Percentiles rank a stretch among this genome's conserved stretches.
Conservation (phyloP, 23 tunicate genomes). For the Halocynthia roretzi region DNA sequence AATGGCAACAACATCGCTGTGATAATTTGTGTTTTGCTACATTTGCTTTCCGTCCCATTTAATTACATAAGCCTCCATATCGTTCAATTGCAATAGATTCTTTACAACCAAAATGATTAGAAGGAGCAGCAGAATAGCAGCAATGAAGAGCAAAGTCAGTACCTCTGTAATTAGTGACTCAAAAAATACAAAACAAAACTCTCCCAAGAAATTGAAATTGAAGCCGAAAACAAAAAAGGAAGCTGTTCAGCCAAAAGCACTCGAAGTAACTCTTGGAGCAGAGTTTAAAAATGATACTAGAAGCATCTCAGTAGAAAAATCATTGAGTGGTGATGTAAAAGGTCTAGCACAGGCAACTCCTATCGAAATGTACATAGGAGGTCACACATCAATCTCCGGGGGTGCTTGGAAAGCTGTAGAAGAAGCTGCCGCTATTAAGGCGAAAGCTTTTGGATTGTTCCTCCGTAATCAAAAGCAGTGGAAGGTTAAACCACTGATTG, state of each 20-base stretch:
- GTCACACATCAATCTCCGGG: slow-evolving; percentile 28
- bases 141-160: background rate
- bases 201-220: background rate
- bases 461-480: slow-evolving; percentile 20
- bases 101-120: background rate
- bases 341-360: too few relatives aligned
- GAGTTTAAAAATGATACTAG: background rate
- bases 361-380: slow-evolving; percentile 9
- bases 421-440: slow-evolving; percentile 14
- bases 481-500: slow-evolving; percentile 18
- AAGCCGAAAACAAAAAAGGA: background rate
- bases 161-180: background rate
- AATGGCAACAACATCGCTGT: too few relatives aligned
- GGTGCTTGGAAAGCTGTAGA: slow-evolving; percentile 19
- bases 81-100: too few relatives aligned
- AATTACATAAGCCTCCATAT: too few relatives aligned
- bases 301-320: background rate
- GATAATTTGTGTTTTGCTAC: too few relatives aligned
- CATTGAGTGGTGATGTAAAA: too few relatives aligned
- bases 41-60: too few relatives aligned
- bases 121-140: slow-evolving; percentile 1
- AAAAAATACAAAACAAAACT: too few relatives aligned
- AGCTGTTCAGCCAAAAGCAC: background rate
- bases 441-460: slow-evolving; percentile 18
- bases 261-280: too few relatives aligned